Evolutionary conservation across 2,888 invertebrate species (phyloP), one percentile per base, ranked within the genome.

Genomic region (Dasypolia templi): DNA sequence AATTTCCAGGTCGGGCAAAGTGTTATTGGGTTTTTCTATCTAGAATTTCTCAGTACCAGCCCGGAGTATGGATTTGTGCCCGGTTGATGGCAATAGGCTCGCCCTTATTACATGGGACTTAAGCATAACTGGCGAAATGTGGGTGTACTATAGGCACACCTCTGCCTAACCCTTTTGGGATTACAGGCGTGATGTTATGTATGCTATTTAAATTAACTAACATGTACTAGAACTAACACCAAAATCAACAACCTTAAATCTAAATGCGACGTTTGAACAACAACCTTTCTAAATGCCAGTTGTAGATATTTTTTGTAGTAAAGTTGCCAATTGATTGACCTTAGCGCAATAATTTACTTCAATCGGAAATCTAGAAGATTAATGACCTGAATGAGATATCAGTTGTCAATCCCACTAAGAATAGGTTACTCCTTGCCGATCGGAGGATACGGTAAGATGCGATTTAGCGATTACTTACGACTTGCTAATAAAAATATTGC

Each of bases 311-410:
- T 75, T 69, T 14, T 26, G 22, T 46, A 61, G 17, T 49, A 39
- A 42, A 77, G 61, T 69, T 69, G 39, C 59, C 59, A 68, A 77
- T 77, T 46, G 69, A 61, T 68, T 68, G 46, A 77, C 29, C 22
- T 59, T 46, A 35, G 51, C 44, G 46, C 29, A 53, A 75, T 46
- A 22, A 77, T 59, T 58, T 59, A 19, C 35, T 53, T 67, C 35
- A 68, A 59, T 51, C n/a, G 59, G 53, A 59, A 39, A 53, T 59
- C n/a, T 6, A 51, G n/a, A 59, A 59, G 59, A 77, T 77, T 68
- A 53, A 75, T 53, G 44, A 46, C 19, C n/a, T n/a, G 51, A 75
- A 58, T 51, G 67, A 76, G 66, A 77, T 75, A 58, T 67, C 44
- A 76, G 58, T 44, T 75, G 44, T 67, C 77, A 66, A 29, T 49